phyloP scores from a whole-genome alignment of 2,888 invertebrate species.

The Ochropleura plecta region DNA sequence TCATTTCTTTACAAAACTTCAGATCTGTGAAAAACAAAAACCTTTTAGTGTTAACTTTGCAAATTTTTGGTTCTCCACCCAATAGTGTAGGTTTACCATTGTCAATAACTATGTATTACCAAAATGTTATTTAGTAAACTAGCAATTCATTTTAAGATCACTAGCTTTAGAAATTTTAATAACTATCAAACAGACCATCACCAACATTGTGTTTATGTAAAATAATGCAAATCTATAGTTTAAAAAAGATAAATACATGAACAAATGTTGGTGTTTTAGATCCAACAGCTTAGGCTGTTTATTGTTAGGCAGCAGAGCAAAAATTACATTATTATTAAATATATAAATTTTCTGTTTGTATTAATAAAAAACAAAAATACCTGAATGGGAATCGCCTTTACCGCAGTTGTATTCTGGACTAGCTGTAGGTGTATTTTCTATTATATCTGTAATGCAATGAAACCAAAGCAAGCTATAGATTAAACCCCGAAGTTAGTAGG shows the following conservation, averaged over 20 bases:
- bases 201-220: slow-evolving; percentile 6
- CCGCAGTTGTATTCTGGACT: too few species aligned
- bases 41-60: too few species aligned
- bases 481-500: background rate
- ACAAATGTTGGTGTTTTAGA: too few species aligned
- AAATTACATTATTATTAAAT: too few species aligned
- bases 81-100: background rate
- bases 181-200: background rate
- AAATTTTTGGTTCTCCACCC: background rate
- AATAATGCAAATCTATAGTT: background rate
- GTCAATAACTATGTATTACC: too few species aligned
- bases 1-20: too few species aligned
- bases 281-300: too few species aligned
- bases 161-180: slow-evolving; percentile 1
- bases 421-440: slow-evolving; percentile 1
- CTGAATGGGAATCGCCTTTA: background rate
- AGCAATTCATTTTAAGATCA: background rate
- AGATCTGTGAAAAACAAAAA: too few species aligned
- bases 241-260: too few species aligned
- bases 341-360: too few species aligned
- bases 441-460: background rate
- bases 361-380: too few species aligned
- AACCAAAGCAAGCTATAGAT: background rate
- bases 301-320: too few species aligned
- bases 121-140: background rate